phyloP scores from a whole-genome alignment of 1,140 invertebrate species.

The Drosophila tsacasi region DNA sequence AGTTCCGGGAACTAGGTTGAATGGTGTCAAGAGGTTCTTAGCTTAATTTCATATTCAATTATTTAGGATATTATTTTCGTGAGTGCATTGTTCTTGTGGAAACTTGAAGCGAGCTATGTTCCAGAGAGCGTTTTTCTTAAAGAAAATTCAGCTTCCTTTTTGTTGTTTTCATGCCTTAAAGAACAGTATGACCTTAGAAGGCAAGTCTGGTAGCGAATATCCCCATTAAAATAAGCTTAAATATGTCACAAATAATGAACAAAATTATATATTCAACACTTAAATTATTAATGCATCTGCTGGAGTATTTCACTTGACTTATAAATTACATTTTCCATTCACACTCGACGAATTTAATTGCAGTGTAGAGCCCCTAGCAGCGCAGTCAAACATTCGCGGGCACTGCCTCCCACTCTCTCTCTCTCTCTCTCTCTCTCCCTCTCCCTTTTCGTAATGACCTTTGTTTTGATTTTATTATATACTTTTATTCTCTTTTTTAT shows the following conservation, averaged over 20 bases:
- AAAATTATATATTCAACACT: not conserved
- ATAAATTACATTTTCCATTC: no score
- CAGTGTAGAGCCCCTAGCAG: slow-evolving; percentile 18
- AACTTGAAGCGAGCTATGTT: not conserved
- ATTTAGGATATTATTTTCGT: not conserved
- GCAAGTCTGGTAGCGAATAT: no score
- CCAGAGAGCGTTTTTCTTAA: not conserved
- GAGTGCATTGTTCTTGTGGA: not conserved
- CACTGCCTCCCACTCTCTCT: not conserved
- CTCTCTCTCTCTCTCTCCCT: no score
- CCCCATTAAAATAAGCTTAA: no score
- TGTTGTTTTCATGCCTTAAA: no score
- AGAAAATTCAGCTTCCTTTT: not conserved
- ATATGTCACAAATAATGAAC: not conserved
- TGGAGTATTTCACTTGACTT: not conserved
- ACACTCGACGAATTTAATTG: not conserved
- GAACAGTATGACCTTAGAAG: not conserved
- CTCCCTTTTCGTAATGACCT: slow-evolving; percentile 31
- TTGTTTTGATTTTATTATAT: slow-evolving; percentile 52
- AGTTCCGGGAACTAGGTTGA: not conserved
- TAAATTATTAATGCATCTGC: not conserved
- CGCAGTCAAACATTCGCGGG: slow-evolving; percentile 11
- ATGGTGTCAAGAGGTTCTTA: not conserved
- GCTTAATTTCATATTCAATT: slow-evolving; percentile 1
- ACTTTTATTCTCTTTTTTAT: slow-evolving; percentile 14